Percentiles rank a stretch among this genome's conserved stretches.
Conservation (phyloP, 2,888 invertebrate genomes). For the Lagria hirta region DNA sequence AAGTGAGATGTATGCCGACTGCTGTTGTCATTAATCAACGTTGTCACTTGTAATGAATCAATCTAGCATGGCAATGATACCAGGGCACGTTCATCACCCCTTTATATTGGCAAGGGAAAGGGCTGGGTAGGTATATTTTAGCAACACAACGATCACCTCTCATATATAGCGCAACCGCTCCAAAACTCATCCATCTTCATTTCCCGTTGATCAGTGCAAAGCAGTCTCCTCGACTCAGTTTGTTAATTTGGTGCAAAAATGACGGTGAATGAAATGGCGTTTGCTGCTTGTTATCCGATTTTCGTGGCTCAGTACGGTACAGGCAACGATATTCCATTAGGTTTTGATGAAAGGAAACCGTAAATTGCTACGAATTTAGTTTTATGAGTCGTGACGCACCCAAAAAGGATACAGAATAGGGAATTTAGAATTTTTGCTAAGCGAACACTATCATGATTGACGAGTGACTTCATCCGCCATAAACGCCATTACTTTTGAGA, state of each 20-base stretch:
- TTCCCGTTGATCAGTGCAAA: constrained; percentile 39
- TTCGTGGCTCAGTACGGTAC: no score
- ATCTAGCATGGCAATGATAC: constrained; percentile 29
- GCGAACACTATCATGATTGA: no score
- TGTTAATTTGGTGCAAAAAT: constrained; percentile 43
- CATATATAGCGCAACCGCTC: no score
- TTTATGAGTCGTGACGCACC: constrained; percentile 34
- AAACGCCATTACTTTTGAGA: no score
- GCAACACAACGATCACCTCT: no score
- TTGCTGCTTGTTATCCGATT: constrained; percentile 37
- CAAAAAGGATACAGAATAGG: no score
- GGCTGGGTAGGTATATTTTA: no score
- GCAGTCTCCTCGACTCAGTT: constrained; percentile 34
- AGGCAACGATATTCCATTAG: constrained; percentile 34
- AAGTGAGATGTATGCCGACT: constrained; percentile 35
- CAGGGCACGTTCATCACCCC: constrained; percentile 32
- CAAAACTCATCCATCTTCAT: constrained; percentile 44
- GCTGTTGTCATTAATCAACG: constrained; percentile 35
- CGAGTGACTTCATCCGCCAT: no score
- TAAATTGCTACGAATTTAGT: constrained; percentile 34
- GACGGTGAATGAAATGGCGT: constrained; percentile 43
- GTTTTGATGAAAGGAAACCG: constrained; percentile 35
- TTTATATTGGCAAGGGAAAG: no score
- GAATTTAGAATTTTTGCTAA: no score
- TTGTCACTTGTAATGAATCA: constrained; percentile 31